phyloP scores from a whole-genome alignment of 2,888 invertebrate genomes.

The Ectropis crepuscularia region DNA sequence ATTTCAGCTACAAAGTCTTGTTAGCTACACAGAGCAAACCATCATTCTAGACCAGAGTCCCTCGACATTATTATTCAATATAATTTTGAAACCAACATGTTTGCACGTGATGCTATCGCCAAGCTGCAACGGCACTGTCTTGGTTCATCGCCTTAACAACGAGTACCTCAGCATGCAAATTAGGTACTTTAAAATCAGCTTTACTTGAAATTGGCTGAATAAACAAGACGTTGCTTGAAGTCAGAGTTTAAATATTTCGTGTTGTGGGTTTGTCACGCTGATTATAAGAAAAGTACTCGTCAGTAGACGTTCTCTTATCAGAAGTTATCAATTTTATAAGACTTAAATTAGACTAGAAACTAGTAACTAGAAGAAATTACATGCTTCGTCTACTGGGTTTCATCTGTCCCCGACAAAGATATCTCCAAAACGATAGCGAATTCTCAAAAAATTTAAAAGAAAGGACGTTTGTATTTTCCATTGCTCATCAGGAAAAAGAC shows the following conservation, averaged over 20 bases:
- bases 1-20: neutral
- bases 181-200: slow-evolving; percentile 32
- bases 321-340: too few species aligned
- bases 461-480: too few species aligned
- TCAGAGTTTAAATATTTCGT: slow-evolving; percentile 27
- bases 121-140: slow-evolving; percentile 29
- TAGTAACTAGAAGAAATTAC: too few species aligned
- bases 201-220: slow-evolving; percentile 25
- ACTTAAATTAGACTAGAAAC: too few species aligned
- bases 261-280: too few species aligned
- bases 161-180: slow-evolving; percentile 34
- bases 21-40: neutral
- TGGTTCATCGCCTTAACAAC: slow-evolving; percentile 29
- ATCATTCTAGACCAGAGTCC: neutral
- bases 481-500: too few species aligned
- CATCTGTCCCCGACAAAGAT: too few species aligned
- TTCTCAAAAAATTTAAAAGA: too few species aligned
- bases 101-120: slow-evolving; percentile 20
- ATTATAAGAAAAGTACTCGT: too few species aligned
- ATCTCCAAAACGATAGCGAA: too few species aligned
- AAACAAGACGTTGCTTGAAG: slow-evolving; percentile 27
- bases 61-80: slow-evolving; percentile 3
- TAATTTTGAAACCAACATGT: neutral
- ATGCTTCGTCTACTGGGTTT: too few species aligned
- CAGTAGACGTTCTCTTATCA: too few species aligned